Evolutionary conservation across 37 sponge, comb jelly and placozoan genomes (phyloP).

Genomic region (Mnemiopsis leidyi): DNA sequence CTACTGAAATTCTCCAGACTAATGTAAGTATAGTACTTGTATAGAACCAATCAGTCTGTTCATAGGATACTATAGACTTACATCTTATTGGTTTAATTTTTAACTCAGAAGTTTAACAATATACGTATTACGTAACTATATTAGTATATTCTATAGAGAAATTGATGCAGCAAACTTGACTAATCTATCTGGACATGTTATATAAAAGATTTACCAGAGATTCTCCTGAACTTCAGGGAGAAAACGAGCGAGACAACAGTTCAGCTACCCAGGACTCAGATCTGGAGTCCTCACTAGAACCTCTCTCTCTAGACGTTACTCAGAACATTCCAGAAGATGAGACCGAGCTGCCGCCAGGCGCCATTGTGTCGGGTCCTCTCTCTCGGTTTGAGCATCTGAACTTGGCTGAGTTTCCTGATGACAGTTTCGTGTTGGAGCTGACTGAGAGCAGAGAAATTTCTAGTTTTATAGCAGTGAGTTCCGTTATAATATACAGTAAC

Average conservation of each 20-base stretch:
- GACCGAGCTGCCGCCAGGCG: not conserved
- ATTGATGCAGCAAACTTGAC: too few species aligned
- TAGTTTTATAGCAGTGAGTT: constrained; percentile 26
- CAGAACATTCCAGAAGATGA: not conserved
- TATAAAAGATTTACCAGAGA: too few species aligned
- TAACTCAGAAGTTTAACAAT: too few species aligned
- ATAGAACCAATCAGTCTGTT: too few species aligned
- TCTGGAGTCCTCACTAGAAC: not conserved
- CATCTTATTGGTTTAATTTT: too few species aligned
- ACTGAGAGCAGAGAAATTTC: constrained; percentile 15
- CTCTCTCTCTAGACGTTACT: not conserved
- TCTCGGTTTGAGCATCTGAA: not conserved
- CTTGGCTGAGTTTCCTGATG: constrained; percentile 53
- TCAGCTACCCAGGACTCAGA: not conserved
- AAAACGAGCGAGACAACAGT: not conserved
- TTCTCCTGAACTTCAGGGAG: not conserved
- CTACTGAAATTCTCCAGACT: not conserved
- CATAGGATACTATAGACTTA: too few species aligned
- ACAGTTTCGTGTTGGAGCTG: constrained; percentile 24
- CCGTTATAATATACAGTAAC: too few species aligned
- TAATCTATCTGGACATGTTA: too few species aligned
- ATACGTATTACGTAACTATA: too few species aligned
- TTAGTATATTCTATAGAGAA: too few species aligned
- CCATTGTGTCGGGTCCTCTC: not conserved
- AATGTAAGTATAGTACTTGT: not conserved